Base-by-base conservation (phyloP, 1,140 invertebrate genomes). In the Popillia japonica region DNA sequence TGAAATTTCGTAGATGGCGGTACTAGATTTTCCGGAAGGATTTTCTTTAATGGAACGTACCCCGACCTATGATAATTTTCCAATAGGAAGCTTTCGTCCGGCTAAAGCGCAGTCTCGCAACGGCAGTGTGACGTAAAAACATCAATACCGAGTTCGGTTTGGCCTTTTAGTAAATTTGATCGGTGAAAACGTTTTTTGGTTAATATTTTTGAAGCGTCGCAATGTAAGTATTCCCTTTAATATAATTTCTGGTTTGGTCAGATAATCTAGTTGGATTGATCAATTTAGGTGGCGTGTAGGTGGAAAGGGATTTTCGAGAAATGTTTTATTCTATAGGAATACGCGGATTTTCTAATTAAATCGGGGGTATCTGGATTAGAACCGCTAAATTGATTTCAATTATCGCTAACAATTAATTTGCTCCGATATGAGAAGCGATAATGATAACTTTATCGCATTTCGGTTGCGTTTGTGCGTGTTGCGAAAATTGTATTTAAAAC, bases 61-160 rank as follows among this genome's bases (percentile, higher is more conserved):
- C 72, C 78, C 78, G 80, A 81, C 80, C 78, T 81, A 80, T 75
- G n/a, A 6, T 74, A 79, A 44, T 68, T 34, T 64, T 42, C 61
- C 76, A 8, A 17, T 68, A 8, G 61, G n/a, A 40, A 68, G 20
- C 48, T 77, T 40, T 42, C 22, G 10, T 14, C 40, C n/a, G 22
- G 8, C 9, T 40, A 76, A 34, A 75, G 80, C 83, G 83, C 81
- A 68, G 44, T 81, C 79, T 75, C 78, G 77, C 77, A 75, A 68
- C 83, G 82, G 78, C 83, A 84, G 79, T 81, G 76, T 84, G 81
- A 83, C 83, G 83, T 84, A 80, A 83, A 80, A 78, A 77, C 75
- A 80, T 81, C 80, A 77, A 83, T 81, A 84, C 78, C 74, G 22
- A 55, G 76, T 78, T 75, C n/a, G 22, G 68, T 40, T 74, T 74